Base-by-base conservation (phyloP, 2,888 invertebrate species). In the Eustalomyia histrio region DNA sequence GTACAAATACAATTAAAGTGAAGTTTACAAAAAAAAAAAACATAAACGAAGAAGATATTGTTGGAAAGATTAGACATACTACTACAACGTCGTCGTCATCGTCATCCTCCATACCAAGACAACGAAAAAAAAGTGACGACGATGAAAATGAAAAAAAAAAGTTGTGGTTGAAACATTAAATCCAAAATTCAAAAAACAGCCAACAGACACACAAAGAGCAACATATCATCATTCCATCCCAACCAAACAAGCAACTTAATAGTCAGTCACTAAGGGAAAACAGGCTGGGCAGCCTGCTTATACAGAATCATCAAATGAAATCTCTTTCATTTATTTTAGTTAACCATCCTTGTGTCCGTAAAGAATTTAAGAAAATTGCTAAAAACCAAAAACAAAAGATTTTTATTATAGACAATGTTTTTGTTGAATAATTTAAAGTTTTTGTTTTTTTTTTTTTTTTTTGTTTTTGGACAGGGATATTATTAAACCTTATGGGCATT, bases 41-140 rank as follows among this genome's bases (percentile, higher is more conserved):
- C 29, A 18, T 14, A 58, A 39, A 33, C 17, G 21, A 50, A 52
- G 57, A 52, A 82, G 86, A 87, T 87, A 86, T 86, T 86, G 85
- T 83, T 85, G 87, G 87, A 85, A 86, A 88, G 87, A 87, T 87
- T 88, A 88, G 87, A 85, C 78, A 82, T 47, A 50, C 53, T 35
- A 24, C 33, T 64, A 69, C 63, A 24, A 29, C 58, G 61, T 61
- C 57, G 35, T 73, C 75, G 43, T 50, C 68, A 81, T 29, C 73
- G 63, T 17, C 21, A 33, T 52, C 21, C 35, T n/a, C n/a, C 8
- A 7, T 47, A 7, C 43, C 6, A 47, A n/a, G 43, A 0, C 3
- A 14, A 47, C n/a, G n/a, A 47, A 47, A 47, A n/a, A 47, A 47
- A 47, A 47, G n/a, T 47, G 10, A 39, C 10, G 39, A 39, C 39